Percentiles rank a stretch among this genome's conserved stretches.
Conservation (phyloP, 2,113 vertebrate species). For the Chloropsis cyanopogon region DNA sequence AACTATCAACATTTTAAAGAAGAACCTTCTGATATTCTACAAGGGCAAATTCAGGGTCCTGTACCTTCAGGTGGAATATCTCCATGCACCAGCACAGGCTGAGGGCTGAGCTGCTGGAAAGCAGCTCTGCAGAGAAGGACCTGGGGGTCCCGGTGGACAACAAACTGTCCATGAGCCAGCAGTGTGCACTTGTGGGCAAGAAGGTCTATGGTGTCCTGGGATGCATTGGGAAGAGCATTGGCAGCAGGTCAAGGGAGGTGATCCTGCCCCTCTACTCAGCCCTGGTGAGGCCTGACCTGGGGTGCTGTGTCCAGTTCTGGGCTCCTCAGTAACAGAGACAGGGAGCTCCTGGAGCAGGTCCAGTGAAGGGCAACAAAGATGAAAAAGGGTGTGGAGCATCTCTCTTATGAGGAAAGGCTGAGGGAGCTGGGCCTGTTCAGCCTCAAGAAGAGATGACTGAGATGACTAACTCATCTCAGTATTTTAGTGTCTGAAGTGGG, state of each 20-base stretch:
- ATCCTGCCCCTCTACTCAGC: not conserved
- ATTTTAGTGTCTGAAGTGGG: not conserved
- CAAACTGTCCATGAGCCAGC: not conserved
- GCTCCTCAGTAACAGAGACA: not conserved
- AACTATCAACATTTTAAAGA: not conserved
- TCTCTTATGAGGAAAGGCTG: not conserved
- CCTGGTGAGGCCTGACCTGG: not conserved
- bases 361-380: not conserved
- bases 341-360: accelerated
- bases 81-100: not conserved
- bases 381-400: not conserved
- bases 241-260: not conserved
- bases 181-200: not conserved
- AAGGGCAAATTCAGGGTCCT: not conserved
- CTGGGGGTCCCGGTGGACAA: not conserved
- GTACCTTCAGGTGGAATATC: not conserved
- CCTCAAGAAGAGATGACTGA: not conserved
- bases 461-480: not conserved
- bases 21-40: not conserved
- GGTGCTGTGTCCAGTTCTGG: not conserved
- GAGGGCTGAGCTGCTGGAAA: not conserved
- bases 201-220: accelerated
- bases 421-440: not conserved
- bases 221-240: not conserved
- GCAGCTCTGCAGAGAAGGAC: not conserved